Evolutionary conservation across 2,113 vertebrate genomes (phyloP), one percentile per base, ranked within the genome.

Genomic region (Perognathus longimembris): DNA sequence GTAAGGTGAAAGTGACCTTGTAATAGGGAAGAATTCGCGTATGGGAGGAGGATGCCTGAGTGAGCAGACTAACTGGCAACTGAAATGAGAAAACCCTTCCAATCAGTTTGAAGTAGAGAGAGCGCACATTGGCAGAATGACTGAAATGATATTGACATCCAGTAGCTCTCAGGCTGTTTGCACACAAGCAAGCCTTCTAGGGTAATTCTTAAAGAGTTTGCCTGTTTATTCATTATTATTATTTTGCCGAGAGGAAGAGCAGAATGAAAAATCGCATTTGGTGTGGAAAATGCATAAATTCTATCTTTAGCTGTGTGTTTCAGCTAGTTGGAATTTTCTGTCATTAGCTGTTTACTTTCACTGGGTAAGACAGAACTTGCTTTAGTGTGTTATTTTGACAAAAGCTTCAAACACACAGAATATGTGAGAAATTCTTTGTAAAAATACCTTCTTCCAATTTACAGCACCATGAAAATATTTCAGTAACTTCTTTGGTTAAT

Each of bases 1-100:
- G 36, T 87, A 74, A 95, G 85, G 94, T 93, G 94, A 94, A 89
- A 89, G 93, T 88, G 93, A 97, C 96, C 95, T 97, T 96, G 93
- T 92, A 88, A 85, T 89, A 91, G 85, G 84, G 80, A 95, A 91
- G 86, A 92, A 91, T 86, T 95, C n/a, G 1, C 8, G 26, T 79
- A 85, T 89, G 74, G 86, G 93, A 85, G 86, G 61, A 93, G 80
- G 88, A 96, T 93, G 96, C 94, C 80, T 96, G 94, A 96, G 61
- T 95, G 96, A 96, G 93, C 95, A 95, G 88, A 91, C 92, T 95
- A 94, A 95, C 79, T 79, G 88, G 92, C 0, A 9, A 84, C 89
- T 96, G 90, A 95, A 96, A 96, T 96, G 93, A 95, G 90, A 95
- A 96, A 95, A 66, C 40, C 59, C 57, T 96, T 90, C 83, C 86